Evolutionary conservation across 53 echinoderm and acorn worm genomes (phyloP), one percentile per base, ranked within the genome.

Genomic region (Arbacia lixula): DNA sequence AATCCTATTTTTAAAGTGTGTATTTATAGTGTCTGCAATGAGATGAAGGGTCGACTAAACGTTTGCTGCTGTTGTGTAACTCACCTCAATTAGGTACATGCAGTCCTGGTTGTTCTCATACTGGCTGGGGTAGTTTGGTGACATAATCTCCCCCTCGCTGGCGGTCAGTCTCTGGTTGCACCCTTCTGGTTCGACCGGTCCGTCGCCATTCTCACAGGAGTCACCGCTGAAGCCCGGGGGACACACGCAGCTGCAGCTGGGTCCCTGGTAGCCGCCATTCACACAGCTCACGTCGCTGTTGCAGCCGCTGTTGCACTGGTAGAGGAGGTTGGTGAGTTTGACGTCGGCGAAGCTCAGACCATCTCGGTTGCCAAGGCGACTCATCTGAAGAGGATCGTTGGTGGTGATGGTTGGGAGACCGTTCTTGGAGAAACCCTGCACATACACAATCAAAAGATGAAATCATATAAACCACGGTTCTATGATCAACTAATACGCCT

Each of bases 81-180:
- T 65, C 57, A 89, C 89, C 85, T 89, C 52, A 36, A 89, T 85
- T 16, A 75, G 61, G 66, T 74, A 89, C 27, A 72, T 34, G 35
- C 89, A 89, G 36, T 67, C 71, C 27, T 64, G 14, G 27, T 84
- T 14, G 65, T 85, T 76, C 26, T 71, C 77, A 42, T 89, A 89
- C 39, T 85, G 66, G 25, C 36, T 41, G 46, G 89, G 89, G 36
- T 76, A 85, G 68, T 89, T 89, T 28, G 89, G 89, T 51, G 89
- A 89, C 68, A 52, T 41, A 54, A 89, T 66, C 53, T 66, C 49
- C 29, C 89, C 89, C 38, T 75, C 36, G 10, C 76, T 6, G 27
- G 76, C 81, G 8, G 85, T 84, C 43, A 89, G 53, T n/a, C 56
- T 41, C 9, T 76, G 56, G 57, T 21, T 17, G 36, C 89, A 89